phyloP scores from a whole-genome alignment of 2,113 vertebrate genomes.

The Empidonax alnorum region DNA sequence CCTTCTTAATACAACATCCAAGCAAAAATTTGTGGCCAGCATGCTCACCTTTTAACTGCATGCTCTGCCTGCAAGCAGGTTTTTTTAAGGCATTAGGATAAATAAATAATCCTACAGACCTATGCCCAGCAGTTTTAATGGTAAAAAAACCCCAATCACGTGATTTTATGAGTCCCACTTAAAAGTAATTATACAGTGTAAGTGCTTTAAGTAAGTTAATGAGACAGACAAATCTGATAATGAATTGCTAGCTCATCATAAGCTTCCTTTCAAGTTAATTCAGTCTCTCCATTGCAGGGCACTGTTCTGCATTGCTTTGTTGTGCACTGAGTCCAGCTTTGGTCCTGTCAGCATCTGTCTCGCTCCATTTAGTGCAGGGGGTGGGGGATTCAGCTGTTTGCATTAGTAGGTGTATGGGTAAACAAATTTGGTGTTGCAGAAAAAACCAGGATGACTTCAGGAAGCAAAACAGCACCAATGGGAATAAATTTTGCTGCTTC shows the following conservation, averaged over 20 bases:
- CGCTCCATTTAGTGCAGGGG: not conserved
- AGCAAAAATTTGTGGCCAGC: not conserved
- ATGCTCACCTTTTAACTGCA: not conserved
- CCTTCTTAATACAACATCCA: not conserved
- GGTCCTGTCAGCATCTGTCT: not conserved
- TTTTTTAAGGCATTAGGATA: not conserved
- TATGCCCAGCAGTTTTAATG: slow-evolving; percentile 8
- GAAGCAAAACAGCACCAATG: not conserved
- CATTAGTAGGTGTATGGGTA: not conserved
- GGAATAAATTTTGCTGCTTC: not conserved
- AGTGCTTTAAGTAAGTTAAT: slow-evolving; percentile 19
- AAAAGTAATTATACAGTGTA: slow-evolving; percentile 33
- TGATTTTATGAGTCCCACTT: slow-evolving; percentile 26
- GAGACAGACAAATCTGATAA: slow-evolving; percentile 5
- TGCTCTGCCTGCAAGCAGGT: not conserved
- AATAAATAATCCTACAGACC: slow-evolving; percentile 26
- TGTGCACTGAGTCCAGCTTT: not conserved
- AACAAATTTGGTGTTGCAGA: not conserved
- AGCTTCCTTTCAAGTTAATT: not conserved
- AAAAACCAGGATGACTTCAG: not conserved
- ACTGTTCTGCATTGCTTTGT: not conserved
- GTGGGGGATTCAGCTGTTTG: not conserved
- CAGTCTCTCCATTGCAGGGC: not conserved
- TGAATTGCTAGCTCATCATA: not conserved
- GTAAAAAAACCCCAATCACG: not conserved